These are phyloP conservation scores for Astropecten irregularis DNA, from an alignment of 53 echinoderm and acorn worm species.

Conservation along the genomic window DNA sequence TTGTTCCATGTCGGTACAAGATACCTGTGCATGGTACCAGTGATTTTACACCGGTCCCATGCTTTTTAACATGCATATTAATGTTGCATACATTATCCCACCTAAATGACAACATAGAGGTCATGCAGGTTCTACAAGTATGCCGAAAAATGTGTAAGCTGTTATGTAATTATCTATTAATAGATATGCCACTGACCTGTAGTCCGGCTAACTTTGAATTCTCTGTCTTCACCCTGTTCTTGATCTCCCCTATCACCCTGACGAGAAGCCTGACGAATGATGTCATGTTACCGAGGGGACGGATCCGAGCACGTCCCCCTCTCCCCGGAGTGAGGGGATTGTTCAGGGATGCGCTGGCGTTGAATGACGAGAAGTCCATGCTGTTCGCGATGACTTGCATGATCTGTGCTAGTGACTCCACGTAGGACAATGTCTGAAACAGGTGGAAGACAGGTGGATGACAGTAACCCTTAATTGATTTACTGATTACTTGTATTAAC, in stretches of 20 bases:
- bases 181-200: constrained; percentile 30
- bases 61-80: constrained; percentile 9
- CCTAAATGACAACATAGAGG: constrained; percentile 27
- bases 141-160: constrained; percentile 20
- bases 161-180: no score
- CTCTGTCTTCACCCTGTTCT: neutral
- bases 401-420: constrained; percentile 76
- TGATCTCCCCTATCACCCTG: constrained; percentile 17
- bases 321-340: constrained; percentile 59
- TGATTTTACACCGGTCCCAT: constrained; percentile 16
- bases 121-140: constrained; percentile 20
- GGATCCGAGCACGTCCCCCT: constrained; percentile 58
- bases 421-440: constrained; percentile 37
- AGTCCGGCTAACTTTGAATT: constrained; percentile 32
- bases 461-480: neutral
- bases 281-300: constrained; percentile 79
- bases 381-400: constrained; percentile 71
- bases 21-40: neutral
- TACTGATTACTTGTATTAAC: neutral
- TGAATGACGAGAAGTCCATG: constrained; percentile 70
- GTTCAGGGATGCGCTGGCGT: constrained; percentile 22
- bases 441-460: no score
- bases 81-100: constrained; percentile 50
- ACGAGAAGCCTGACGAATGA: constrained; percentile 68
- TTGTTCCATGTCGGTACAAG: no score